Base-by-base conservation (phyloP, 2,797 vertebrate species). In the Pseudochirops cupreus region DNA sequence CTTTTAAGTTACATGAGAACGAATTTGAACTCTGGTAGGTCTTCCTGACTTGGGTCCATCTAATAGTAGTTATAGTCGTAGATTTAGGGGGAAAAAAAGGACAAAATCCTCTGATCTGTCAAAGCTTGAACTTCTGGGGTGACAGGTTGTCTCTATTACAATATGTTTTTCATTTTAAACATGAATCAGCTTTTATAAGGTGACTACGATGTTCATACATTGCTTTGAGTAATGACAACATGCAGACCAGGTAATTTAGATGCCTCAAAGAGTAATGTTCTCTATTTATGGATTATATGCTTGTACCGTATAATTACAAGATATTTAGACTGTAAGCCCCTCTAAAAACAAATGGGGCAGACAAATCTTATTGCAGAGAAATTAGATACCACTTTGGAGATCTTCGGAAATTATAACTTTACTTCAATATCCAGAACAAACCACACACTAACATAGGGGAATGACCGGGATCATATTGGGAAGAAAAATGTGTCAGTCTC, bases 71-170 rank as follows among this genome's bases (percentile, higher is more conserved):
- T 24, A 24, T 53, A 58, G 21, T 39, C 95, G 56, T 89, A n/a
- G 95, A 53, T 1, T 92, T 94, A 3, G 1, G 92, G 50, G 0
- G 11, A 90, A 55, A 94, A 95, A 91, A 90, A 93, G 93, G 57
- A 14, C 91, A 91, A 89, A 1, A 29, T 94, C 21, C 91, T 28
- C 46, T 33, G 96, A 90, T 29, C 58, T 67, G 56, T 58, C 5
- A 26, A 33, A 94, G 93, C 67, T 91, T 33, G 58, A 56, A 56
- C 50, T 2, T 57, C 91, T 92, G 10, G 56, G 57, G 53, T 24
- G 31, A 33, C 0, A 87, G n/a, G 0, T n/a, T 56, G 56, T 87
- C 39, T 87, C 39, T 87, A 11, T 50, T 26, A 87, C 1, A 10
- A 26, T 87, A 46, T 50, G 50, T 87, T 82, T 46, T 74, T 21